Percentiles rank a stretch among this genome's conserved stretches.
These are phyloP conservation scores for Sminthurides aquaticus DNA, from an alignment of 2,888 invertebrate species.

Conservation along the genomic window DNA sequence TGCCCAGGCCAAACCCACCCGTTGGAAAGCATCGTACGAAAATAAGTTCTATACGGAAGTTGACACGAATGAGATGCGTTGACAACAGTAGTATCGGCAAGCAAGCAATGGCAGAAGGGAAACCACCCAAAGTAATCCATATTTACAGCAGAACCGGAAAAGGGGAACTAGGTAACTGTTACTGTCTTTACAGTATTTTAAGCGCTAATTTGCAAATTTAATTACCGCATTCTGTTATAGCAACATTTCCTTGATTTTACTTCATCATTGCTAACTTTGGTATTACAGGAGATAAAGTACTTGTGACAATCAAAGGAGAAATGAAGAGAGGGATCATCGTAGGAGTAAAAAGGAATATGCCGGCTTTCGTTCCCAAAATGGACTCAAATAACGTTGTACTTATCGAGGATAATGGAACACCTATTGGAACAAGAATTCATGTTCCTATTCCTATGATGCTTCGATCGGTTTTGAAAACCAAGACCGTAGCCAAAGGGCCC, in stretches of 20 bases:
- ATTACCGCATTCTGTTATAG: no score
- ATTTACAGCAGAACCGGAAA: conserved; percentile 71
- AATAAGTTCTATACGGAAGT: conserved; percentile 47
- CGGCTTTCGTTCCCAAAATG: conserved; percentile 73
- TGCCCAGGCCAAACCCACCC: background rate
- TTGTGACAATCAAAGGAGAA: conserved; percentile 89
- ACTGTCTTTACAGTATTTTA: background rate
- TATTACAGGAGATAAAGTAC: conserved; percentile 69
- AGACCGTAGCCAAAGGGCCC: conserved; percentile 70
- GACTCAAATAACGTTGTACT: conserved; percentile 94
- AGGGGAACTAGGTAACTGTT: conserved; percentile 55
- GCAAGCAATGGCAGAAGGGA: conserved; percentile 87
- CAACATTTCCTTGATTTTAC: background rate
- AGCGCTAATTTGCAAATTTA: background rate
- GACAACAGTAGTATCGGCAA: conserved; percentile 95
- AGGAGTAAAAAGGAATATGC: conserved; percentile 76
- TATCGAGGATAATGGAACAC: conserved; percentile 89
- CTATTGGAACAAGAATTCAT: conserved; percentile 87
- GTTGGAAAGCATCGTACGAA: conserved; percentile 7
- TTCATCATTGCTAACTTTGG: background rate
- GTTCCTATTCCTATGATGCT: conserved; percentile 89
- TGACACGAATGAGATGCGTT: conserved; percentile 79
- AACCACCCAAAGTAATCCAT: conserved; percentile 87
- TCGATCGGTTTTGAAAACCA: conserved; percentile 72
- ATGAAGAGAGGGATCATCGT: conserved; percentile 89